phyloP scores from a whole-genome alignment of 2,888 invertebrate genomes.

The Unio delphinus region DNA sequence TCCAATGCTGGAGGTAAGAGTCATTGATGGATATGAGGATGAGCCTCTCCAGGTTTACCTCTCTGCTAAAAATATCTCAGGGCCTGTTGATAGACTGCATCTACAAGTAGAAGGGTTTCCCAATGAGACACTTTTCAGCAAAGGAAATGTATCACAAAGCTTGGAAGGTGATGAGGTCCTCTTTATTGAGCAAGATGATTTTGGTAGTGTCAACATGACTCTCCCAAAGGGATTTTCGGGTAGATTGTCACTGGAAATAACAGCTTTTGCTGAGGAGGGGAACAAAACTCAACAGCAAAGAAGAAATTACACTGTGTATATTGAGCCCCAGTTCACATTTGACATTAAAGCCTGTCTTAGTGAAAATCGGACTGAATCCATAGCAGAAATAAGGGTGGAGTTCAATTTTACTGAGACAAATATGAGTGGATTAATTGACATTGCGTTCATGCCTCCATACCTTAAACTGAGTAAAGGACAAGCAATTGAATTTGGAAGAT shows the following conservation, averaged over 20 bases:
- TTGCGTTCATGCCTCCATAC: too few relatives aligned
- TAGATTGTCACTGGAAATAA: background rate
- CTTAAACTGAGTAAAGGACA: too few relatives aligned
- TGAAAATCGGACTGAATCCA: too few relatives aligned
- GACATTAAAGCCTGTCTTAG: too few relatives aligned
- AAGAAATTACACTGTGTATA: too few relatives aligned
- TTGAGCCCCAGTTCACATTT: too few relatives aligned
- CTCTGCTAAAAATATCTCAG: background rate
- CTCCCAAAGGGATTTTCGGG: slow-evolving; percentile 1
- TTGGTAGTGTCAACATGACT: background rate
- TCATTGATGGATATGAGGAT: slow-evolving; percentile 1
- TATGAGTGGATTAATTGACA: too few relatives aligned
- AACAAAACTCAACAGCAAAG: too few relatives aligned
- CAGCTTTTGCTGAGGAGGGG: too few relatives aligned
- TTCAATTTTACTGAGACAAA: too few relatives aligned
- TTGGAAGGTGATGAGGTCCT: background rate
- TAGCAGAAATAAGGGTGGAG: too few relatives aligned
- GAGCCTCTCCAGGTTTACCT: slow-evolving; percentile 4
- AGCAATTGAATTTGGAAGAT: too few relatives aligned
- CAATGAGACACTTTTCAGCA: slow-evolving; percentile 5
- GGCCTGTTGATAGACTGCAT: background rate
- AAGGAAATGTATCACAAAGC: background rate
- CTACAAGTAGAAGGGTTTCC: slow-evolving; percentile 7
- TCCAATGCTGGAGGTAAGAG: slow-evolving; percentile 12
- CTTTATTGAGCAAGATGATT: background rate